Evolutionary conservation across 2,113 vertebrate genomes (phyloP), one percentile per base, ranked within the genome.

Genomic region (Athene cunicularia): DNA sequence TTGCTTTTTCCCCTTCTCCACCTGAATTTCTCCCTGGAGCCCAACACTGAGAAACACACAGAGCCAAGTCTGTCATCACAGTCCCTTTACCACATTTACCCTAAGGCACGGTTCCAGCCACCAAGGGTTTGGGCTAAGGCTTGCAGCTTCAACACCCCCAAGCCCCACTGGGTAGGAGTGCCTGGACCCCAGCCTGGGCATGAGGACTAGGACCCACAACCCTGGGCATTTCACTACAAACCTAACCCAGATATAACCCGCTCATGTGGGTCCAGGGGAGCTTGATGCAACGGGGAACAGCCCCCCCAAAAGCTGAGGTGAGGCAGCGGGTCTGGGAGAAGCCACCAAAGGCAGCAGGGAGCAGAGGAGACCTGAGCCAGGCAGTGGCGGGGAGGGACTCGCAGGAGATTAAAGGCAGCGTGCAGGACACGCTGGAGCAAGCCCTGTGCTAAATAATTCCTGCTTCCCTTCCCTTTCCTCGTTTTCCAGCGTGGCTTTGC

Each of bases 401-500:
- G 1, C 70, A 81, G 85, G 64, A 96, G 96, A 93, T 97, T 80
- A 96, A 95, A 95, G 95, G 74, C 90, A 93, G 83, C 26, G 3
- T 17, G 66, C 62, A 72, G 68, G 86, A 95, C 95, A 96, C 39
- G 95, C 94, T 15, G 59, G 80, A 95, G 95, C 95, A 97, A 94
- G 95, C 80, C 95, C 74, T 8, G 8, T 62, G 83, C 95, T 97
- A 96, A 97, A 59, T 92, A 90, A 97, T 96, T 85, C 85, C 72
- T 58, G 80, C 72, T 93, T 94, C 89, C 87, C 92, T 90, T 80
- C 93, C 87, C 83, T 91, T 85, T 55, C 82, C 88, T 85, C n/a
- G 0, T 93, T 84, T 91, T 92, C 70, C 85, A 96, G 84, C 1
- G 0, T 52, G 74, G 66, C 73, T 94, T 93, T 4, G 8, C 41